Conservation (phyloP, 2,888 invertebrate genomes). For the Exephanes ischioxanthus region DNA sequence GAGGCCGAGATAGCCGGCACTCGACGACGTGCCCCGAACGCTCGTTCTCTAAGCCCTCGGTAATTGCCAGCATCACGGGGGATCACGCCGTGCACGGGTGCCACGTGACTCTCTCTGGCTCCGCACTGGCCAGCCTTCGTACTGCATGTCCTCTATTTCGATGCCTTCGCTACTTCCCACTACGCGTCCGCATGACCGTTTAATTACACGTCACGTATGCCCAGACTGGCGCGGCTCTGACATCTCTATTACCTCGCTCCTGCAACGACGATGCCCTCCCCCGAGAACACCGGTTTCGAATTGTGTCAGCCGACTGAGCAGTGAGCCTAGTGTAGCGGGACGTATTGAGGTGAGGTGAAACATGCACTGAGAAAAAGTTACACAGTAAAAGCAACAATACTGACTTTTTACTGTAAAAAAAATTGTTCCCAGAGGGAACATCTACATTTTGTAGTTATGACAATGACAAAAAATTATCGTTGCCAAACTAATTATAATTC, state of each 20-base stretch:
- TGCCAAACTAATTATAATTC: too few species aligned
- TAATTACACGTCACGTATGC: slow-evolving; percentile 83
- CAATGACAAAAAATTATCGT: too few species aligned
- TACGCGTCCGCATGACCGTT: slow-evolving; percentile 77
- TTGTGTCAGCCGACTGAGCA: slow-evolving; percentile 1
- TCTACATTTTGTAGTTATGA: too few species aligned
- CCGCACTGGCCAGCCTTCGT: slow-evolving; percentile 25
- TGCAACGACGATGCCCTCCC: neutral
- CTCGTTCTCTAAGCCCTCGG: slow-evolving; percentile 80
- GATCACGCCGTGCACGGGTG: slow-evolving; percentile 74
- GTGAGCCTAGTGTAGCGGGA: neutral
- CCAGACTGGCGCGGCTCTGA: slow-evolving; percentile 59
- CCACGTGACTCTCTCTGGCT: slow-evolving; percentile 79
- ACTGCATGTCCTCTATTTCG: slow-evolving; percentile 9
- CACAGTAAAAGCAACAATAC: too few species aligned
- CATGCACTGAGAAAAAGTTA: neutral
- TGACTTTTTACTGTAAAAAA: too few species aligned
- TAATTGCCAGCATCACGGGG: slow-evolving; percentile 84
- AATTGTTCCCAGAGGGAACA: too few species aligned
- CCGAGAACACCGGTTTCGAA: slow-evolving; percentile 23
- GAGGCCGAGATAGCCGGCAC: slow-evolving; percentile 68
- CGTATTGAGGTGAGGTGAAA: neutral
- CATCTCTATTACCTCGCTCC: slow-evolving; percentile 74
- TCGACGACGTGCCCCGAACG: slow-evolving; percentile 73
- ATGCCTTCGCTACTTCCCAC: slow-evolving; percentile 17